These are phyloP conservation scores for Ia io DNA, from an alignment of 2,113 vertebrate species.

Conservation along the genomic window DNA sequence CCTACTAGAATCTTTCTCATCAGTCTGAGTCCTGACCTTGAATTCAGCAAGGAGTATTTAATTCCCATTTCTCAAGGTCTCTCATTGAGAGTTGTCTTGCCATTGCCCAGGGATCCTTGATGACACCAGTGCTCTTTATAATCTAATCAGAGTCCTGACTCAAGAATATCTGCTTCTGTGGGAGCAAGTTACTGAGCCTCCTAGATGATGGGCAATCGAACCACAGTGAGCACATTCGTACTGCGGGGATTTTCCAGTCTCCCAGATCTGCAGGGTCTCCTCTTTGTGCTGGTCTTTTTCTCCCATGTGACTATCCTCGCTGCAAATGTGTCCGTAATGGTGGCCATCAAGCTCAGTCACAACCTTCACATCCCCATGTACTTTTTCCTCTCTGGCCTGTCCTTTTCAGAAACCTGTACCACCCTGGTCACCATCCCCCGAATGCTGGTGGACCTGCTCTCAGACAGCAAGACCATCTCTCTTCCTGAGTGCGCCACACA, in stretches of 20 bases:
- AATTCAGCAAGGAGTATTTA: background rate
- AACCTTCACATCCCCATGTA: conserved; percentile 65
- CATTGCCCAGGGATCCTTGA: accelerated
- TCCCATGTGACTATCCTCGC: conserved; percentile 33
- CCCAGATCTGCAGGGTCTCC: conserved; percentile 7
- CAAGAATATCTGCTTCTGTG: background rate
- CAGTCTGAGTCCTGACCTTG: background rate
- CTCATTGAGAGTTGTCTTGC: background rate
- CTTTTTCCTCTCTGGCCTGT: conserved; percentile 54
- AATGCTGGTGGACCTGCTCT: conserved; percentile 53
- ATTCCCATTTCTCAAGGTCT: background rate
- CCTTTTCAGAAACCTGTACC: conserved; percentile 67
- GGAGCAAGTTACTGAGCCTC: background rate
- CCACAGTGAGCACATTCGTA: background rate
- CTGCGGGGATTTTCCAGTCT: conserved; percentile 64
- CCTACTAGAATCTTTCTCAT: background rate
- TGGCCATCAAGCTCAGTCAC: conserved; percentile 45
- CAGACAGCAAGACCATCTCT: conserved; percentile 57
- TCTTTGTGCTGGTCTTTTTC: conserved; percentile 47
- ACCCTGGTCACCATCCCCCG: conserved; percentile 56
- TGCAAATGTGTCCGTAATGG: conserved; percentile 45
- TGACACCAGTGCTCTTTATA: background rate
- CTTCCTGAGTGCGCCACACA: conserved; percentile 59
- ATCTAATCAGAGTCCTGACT: background rate
- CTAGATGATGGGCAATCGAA: conserved; percentile 18